These are phyloP conservation scores for Triplophysa tibetana DNA, from an alignment of 2,113 vertebrate genomes.

Conservation along the genomic window DNA sequence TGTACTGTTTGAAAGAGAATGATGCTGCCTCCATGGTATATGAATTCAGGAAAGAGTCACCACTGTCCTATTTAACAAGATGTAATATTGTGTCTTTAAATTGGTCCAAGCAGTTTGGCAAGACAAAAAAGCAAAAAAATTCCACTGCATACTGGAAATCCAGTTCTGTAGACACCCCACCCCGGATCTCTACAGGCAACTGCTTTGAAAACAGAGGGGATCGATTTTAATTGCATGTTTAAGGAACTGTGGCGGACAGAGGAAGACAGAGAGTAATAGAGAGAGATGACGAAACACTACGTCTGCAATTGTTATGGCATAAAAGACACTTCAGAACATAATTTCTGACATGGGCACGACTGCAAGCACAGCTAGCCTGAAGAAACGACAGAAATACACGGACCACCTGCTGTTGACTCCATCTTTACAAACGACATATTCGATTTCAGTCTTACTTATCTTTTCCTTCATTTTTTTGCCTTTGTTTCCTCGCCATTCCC, in stretches of 20 bases:
- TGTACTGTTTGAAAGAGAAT: neutral
- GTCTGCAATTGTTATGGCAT: slow-evolving; percentile 35
- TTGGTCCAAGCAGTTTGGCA: slow-evolving; percentile 14
- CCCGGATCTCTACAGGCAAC: slow-evolving; percentile 38
- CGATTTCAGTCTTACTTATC: neutral
- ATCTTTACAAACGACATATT: slow-evolving; percentile 18
- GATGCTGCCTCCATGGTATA: no score
- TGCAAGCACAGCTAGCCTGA: slow-evolving; percentile 10
- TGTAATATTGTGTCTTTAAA: neutral
- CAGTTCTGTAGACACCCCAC: slow-evolving; percentile 1
- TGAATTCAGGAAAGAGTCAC: no score
- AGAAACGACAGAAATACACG: neutral
- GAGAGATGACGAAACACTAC: slow-evolving; percentile 19
- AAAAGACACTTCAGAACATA: slow-evolving; percentile 5
- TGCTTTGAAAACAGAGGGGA: slow-evolving; percentile 30
- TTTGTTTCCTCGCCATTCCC: neutral
- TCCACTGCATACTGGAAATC: slow-evolving; percentile 14
- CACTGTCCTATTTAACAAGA: no score
- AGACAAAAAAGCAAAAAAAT: slow-evolving; percentile 17
- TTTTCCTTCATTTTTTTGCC: neutral
- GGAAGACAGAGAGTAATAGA: slow-evolving; percentile 31
- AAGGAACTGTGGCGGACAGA: slow-evolving; percentile 9
- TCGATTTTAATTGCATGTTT: slow-evolving; percentile 50
- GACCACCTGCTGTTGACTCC: slow-evolving; percentile 21
- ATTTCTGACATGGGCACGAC: slow-evolving; percentile 26